These are phyloP conservation scores for Eilema depressum DNA, from an alignment of 2,888 invertebrate genomes.

Conservation along the genomic window DNA sequence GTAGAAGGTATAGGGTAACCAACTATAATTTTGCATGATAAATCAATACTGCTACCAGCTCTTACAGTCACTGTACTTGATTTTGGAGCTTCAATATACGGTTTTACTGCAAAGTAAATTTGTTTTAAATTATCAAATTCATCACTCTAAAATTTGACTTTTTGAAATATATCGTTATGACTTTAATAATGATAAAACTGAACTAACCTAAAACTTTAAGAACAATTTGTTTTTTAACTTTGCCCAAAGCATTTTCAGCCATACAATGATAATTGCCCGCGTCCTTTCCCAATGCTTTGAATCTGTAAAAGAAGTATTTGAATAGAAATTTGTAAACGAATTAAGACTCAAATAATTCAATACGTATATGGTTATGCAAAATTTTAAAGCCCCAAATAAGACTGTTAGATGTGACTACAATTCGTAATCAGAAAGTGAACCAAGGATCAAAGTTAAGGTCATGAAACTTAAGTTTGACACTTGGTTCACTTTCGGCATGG, in stretches of 20 bases:
- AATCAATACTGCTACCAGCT: constrained; percentile 50
- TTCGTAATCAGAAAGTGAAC: background rate
- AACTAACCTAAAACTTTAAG: constrained; percentile 71
- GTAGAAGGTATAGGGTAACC: constrained; percentile 69
- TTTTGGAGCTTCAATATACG: constrained; percentile 66
- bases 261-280: constrained; percentile 75
- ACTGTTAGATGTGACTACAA: background rate
- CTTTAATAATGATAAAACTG: background rate
- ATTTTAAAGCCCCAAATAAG: background rate
- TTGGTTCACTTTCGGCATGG: too few species aligned
- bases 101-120: constrained; percentile 60
- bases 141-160: background rate
- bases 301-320: constrained; percentile 56
- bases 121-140: background rate
- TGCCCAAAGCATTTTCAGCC: constrained; percentile 72
- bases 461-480: too few species aligned
- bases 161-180: too few species aligned
- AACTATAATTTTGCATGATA: constrained; percentile 62
- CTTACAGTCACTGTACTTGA: constrained; percentile 43
- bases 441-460: background rate
- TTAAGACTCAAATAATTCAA: background rate
- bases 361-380: background rate
- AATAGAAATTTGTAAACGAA: background rate
- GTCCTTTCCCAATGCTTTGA: constrained; percentile 64
- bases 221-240: constrained; percentile 56